Conservation (phyloP, 2,888 invertebrate genomes). For the Arrhopalites spinosus region DNA sequence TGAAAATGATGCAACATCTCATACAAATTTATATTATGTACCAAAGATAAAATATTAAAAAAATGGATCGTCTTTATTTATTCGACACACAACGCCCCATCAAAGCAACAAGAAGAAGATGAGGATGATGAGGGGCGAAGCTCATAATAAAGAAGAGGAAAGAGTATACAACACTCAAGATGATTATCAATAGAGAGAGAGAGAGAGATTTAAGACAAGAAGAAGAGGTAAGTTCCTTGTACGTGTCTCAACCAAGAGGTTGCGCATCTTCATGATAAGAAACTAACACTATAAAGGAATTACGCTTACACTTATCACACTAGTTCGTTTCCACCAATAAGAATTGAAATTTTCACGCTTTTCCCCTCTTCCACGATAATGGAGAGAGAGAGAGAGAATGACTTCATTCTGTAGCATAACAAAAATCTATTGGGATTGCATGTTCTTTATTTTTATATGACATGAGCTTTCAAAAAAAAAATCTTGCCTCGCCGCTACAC, state of each 20-base stretch:
- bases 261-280: slow-evolving; percentile 29
- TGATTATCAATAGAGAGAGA: neutral
- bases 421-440: neutral
- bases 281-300: too few relatives aligned
- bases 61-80: neutral
- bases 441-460: neutral
- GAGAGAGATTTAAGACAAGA: neutral
- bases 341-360: slow-evolving; percentile 34
- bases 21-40: neutral
- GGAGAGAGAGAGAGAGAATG: neutral
- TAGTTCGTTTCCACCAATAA: slow-evolving; percentile 26
- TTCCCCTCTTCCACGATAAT: neutral
- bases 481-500: too few relatives aligned
- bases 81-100: too few relatives aligned
- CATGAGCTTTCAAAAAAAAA: too few relatives aligned
- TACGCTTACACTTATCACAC: slow-evolving; percentile 24
- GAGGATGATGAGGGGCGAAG: neutral
- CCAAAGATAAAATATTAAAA: neutral
- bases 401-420: neutral
- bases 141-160: neutral
- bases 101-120: neutral
- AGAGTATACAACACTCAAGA: neutral
- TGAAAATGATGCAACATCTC: neutral
- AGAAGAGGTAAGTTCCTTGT: slow-evolving; percentile 2
- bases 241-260: slow-evolving; percentile 28